Evolutionary conservation across 2,888 invertebrate genomes (phyloP).

Genomic region (Dasypogon diadema): DNA sequence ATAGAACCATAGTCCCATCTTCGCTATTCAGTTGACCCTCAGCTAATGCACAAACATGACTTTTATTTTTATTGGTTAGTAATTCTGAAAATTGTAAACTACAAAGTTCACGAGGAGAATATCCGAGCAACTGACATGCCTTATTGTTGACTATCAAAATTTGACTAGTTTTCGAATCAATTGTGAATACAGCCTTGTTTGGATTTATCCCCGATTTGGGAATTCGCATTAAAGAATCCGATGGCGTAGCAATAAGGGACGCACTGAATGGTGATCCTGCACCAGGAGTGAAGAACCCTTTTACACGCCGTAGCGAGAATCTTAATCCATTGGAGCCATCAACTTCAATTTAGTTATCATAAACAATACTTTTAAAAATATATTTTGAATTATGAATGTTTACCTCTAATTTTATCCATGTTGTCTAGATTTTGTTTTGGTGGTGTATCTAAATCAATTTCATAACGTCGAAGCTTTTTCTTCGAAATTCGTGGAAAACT

Average conservation of each 20-base stretch:
- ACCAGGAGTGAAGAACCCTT: conserved; percentile 62
- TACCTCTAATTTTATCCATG: conserved; percentile 72
- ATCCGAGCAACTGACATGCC: conserved; percentile 74
- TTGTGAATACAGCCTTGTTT: conserved; percentile 77
- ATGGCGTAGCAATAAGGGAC: conserved; percentile 61
- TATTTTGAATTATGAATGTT: conserved; percentile 49
- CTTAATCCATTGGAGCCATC: conserved; percentile 72
- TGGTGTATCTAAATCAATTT: conserved; percentile 57
- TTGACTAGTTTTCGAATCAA: conserved; percentile 75
- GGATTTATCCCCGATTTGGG: conserved; percentile 72
- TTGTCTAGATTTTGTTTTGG: conserved; percentile 64
- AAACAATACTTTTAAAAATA: too few species aligned
- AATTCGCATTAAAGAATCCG: conserved; percentile 69
- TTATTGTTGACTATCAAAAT: conserved; percentile 77
- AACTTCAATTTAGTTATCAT: conserved; percentile 63
- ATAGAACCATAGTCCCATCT: conserved; percentile 72
- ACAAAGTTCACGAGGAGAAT: conserved; percentile 72
- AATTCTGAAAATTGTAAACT: conserved; percentile 70
- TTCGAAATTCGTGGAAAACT: conserved; percentile 71
- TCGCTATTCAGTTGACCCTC: conserved; percentile 71
- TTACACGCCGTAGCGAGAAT: conserved; percentile 70
- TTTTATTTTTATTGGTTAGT: conserved; percentile 70
- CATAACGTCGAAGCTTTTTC: conserved; percentile 59
- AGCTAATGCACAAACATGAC: conserved; percentile 70
- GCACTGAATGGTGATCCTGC: conserved; percentile 63